These are phyloP conservation scores for Condylura cristata DNA, from an alignment of 2,113 vertebrate species.

Conservation along the genomic window DNA sequence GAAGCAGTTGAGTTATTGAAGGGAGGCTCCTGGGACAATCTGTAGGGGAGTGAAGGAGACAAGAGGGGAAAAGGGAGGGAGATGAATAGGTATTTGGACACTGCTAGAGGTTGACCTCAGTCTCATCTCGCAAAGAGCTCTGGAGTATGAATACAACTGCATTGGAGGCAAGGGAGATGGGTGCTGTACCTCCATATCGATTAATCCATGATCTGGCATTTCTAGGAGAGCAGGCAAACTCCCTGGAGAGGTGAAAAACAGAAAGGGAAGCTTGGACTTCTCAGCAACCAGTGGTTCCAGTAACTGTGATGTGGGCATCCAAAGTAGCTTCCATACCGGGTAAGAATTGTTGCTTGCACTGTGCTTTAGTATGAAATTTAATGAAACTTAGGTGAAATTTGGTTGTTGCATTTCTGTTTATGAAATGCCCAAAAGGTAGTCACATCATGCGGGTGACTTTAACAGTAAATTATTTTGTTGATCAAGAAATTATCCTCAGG, in stretches of 20 bases:
- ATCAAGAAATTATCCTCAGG: neutral
- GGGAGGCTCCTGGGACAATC: neutral
- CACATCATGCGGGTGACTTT: neutral
- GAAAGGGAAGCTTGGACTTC: neutral
- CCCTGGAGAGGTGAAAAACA: neutral
- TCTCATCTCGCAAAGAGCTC: neutral
- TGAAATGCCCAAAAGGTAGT: neutral
- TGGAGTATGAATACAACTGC: neutral
- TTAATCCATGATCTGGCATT: neutral
- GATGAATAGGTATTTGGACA: neutral
- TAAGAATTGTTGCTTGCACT: neutral
- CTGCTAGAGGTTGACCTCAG: neutral
- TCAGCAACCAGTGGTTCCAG: too few species aligned
- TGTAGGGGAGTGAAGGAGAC: neutral
- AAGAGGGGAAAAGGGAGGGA: neutral
- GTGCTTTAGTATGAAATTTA: neutral
- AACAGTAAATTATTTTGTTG: neutral
- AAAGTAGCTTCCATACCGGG: neutral
- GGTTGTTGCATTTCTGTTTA: neutral
- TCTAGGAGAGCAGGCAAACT: neutral
- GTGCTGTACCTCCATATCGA: rapidly evolving
- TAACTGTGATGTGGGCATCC: too few species aligned
- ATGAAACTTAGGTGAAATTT: too few species aligned
- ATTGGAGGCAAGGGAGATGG: neutral
- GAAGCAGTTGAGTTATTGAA: neutral